Conservation (phyloP, 2,797 vertebrate species). For the Harpagifer antarcticus region DNA sequence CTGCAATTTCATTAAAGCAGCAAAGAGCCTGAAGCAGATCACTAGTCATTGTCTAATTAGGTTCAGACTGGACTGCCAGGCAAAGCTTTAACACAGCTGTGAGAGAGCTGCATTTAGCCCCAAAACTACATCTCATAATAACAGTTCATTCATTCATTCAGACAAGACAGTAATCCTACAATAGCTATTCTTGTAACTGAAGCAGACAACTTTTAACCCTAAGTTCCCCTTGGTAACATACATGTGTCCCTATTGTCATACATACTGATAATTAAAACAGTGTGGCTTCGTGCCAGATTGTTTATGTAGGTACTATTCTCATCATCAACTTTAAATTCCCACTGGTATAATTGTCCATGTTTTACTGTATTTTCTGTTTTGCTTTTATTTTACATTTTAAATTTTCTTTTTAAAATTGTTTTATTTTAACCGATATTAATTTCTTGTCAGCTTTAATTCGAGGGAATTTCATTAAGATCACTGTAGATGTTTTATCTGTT, state of each 20-base stretch:
- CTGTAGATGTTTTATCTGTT: too few relatives aligned
- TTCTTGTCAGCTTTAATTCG: too few relatives aligned
- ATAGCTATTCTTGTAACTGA: background rate
- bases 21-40: slow-evolving; percentile 4
- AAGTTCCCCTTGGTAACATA: background rate
- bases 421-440: too few relatives aligned
- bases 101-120: background rate
- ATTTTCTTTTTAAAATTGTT: too few relatives aligned
- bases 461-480: too few relatives aligned
- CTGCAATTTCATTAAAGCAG: slow-evolving; percentile 12
- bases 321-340: too few relatives aligned
- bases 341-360: too few relatives aligned
- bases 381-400: too few relatives aligned
- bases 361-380: too few relatives aligned
- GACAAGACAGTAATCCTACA: background rate
- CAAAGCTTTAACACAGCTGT: background rate
- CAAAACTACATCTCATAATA: background rate
- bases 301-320: too few relatives aligned
- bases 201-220: background rate
- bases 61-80: background rate
- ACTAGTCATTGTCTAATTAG: slow-evolving; percentile 7
- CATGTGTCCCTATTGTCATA: too few relatives aligned
- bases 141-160: too few relatives aligned
- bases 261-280: background rate
- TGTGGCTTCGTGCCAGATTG: background rate